Evolutionary conservation across 2,797 vertebrate genomes (phyloP).

Genomic region (Falco naumanni): DNA sequence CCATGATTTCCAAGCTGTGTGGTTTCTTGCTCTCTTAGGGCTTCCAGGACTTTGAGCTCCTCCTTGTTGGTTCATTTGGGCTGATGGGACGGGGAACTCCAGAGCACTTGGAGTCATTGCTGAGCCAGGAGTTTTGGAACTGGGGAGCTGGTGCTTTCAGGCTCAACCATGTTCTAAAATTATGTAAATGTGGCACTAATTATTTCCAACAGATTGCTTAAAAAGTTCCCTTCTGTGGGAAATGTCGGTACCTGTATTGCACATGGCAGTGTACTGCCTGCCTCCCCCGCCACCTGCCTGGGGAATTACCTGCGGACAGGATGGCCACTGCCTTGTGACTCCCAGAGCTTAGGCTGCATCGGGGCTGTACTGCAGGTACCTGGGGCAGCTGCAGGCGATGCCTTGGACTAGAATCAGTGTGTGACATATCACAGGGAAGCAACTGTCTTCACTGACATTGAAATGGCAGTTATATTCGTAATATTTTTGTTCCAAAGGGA

Average conservation of each 20-base stretch:
- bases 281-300: neutral
- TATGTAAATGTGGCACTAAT: neutral
- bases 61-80: neutral
- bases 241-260: neutral
- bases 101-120: neutral
- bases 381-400: neutral
- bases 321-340: neutral
- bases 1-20: neutral
- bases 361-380: neutral
- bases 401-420: neutral
- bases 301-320: neutral
- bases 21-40: neutral
- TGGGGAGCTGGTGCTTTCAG: neutral
- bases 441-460: neutral
- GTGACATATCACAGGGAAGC: fast-evolving
- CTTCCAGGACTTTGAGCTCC: neutral
- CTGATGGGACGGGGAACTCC: neutral
- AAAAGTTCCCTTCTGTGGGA: neutral
- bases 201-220: neutral
- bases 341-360: neutral
- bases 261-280: neutral
- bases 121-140: neutral
- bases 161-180: neutral
- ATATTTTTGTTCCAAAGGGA: neutral
- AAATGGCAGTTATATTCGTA: neutral